These are phyloP conservation scores for Stenodera caucasica DNA, from an alignment of 2,888 invertebrate genomes.

Conservation along the genomic window DNA sequence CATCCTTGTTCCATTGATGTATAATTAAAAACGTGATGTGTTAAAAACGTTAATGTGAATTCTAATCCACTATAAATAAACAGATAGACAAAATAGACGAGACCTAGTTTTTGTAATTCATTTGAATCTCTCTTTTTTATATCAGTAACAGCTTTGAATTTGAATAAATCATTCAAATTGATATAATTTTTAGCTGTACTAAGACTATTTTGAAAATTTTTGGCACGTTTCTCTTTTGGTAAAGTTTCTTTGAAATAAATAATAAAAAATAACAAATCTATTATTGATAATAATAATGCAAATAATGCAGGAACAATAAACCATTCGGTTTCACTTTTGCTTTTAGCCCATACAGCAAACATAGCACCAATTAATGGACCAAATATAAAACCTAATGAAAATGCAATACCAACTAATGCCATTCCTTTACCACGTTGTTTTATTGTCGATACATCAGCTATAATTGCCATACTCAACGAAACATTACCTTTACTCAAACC, in stretches of 20 bases:
- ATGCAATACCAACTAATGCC: slow-evolving; percentile 97
- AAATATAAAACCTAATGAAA: slow-evolving; percentile 95
- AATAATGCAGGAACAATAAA: slow-evolving; percentile 80
- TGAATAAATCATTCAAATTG: slow-evolving; percentile 57
- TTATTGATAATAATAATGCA: slow-evolving; percentile 71
- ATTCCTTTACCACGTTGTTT: slow-evolving; percentile 90
- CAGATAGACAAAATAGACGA: slow-evolving; percentile 86
- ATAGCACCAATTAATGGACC: slow-evolving; percentile 94
- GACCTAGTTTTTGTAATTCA: slow-evolving; percentile 69
- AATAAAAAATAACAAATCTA: slow-evolving; percentile 76
- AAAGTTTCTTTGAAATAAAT: slow-evolving; percentile 83
- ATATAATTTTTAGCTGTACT: slow-evolving; percentile 51
- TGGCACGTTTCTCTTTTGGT: slow-evolving; percentile 71
- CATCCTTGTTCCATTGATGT: slow-evolving; percentile 96
- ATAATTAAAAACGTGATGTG: slow-evolving; percentile 88
- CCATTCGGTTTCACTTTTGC: slow-evolving; percentile 66
- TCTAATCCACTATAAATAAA: slow-evolving; percentile 96
- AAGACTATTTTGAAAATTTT: slow-evolving; percentile 62
- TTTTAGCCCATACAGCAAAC: slow-evolving; percentile 72
- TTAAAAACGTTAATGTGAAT: slow-evolving; percentile 95
- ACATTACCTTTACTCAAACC: slow-evolving; percentile 97
- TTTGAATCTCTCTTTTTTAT: slow-evolving; percentile 64
- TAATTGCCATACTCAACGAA: slow-evolving; percentile 91
- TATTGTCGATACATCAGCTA: slow-evolving; percentile 85
- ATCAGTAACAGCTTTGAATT: slow-evolving; percentile 70